phyloP scores from a whole-genome alignment of 2,888 invertebrate genomes.

The Amaurobius ferox region DNA sequence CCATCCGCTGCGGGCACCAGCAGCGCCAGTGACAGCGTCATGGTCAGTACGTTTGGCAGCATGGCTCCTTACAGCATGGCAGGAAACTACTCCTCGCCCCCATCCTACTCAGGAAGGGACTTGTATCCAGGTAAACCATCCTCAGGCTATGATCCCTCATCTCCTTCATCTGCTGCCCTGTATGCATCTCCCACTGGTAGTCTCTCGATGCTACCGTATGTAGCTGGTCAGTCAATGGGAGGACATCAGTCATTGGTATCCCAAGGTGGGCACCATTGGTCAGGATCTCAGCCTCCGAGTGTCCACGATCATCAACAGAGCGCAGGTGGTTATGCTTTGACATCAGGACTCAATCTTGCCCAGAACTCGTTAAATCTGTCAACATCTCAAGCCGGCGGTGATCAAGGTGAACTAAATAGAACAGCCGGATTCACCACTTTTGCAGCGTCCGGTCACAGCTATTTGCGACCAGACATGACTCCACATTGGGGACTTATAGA shows the following conservation, averaged over 20 bases:
- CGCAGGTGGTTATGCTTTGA: slow-evolving; percentile 51
- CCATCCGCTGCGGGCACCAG: slow-evolving; percentile 24
- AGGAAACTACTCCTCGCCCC: slow-evolving; percentile 68
- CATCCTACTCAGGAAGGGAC: slow-evolving; percentile 64
- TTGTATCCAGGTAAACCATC: slow-evolving; percentile 62
- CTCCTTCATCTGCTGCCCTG: slow-evolving; percentile 37
- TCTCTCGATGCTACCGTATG: slow-evolving; percentile 60
- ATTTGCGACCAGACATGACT: slow-evolving; percentile 64
- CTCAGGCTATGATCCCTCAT: slow-evolving; percentile 45
- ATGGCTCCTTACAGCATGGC: slow-evolving; percentile 73
- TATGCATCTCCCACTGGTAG: slow-evolving; percentile 52
- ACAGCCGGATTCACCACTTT: slow-evolving; percentile 61
- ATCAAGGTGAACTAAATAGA: slow-evolving; percentile 58
- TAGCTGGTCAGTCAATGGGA: slow-evolving; percentile 54
- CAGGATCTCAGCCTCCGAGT: slow-evolving; percentile 40
- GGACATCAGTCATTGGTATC: slow-evolving; percentile 56
- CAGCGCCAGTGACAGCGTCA: slow-evolving; percentile 61
- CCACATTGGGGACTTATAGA: slow-evolving; percentile 64
- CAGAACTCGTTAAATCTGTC: slow-evolving; percentile 55
- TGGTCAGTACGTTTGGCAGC: slow-evolving; percentile 72
- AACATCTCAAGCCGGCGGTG: slow-evolving; percentile 52
- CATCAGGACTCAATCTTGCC: slow-evolving; percentile 54
- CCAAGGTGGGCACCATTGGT: slow-evolving; percentile 55
- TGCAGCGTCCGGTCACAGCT: slow-evolving; percentile 57
- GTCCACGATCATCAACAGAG: slow-evolving; percentile 63